Base-by-base conservation (phyloP, 2,113 vertebrate species). In the Salvelinus namaycush region DNA sequence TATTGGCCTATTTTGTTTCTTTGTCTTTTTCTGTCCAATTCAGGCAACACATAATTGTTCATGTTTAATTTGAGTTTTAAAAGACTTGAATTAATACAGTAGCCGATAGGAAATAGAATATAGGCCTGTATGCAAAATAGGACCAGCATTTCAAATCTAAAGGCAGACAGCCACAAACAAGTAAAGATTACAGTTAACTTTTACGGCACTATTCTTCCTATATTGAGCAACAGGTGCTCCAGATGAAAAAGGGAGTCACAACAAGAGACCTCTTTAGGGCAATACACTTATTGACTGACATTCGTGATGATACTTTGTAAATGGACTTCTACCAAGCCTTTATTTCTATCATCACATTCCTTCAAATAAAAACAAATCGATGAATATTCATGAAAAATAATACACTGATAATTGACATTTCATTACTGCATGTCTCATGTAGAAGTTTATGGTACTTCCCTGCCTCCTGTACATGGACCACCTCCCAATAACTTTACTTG, bases 211-310 rank as follows among this genome's bases (percentile, higher is more conserved):
- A 1, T 34, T 39, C 14, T 34, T 11, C 29, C 7, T 68, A 27
- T 18, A 31, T 57, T 20, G 18, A 68, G 66, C 66, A 39, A 68
- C 66, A 68, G 29, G 66, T 68, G 66, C 29, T 34, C 31, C n/a
- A 62, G 20, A 29, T 8, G 12, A 34, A 20, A 68, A 18, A 16
- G 12, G 1, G 39, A 44, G 65, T 67, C 65, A 14, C 27, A 68
- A 18, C 66, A 18, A 8, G 27, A 18, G 13, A 68, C 29, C 18
- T 29, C 26, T 29, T 16, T 29, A 4, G 4, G 4, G 13, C 26
- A 26, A 16, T 31, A 29, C 26, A 66, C 64, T 12, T 26, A 7
- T 29, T 27, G 9, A 14, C 8, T 5, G 11, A 22, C 9, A 64
- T 26, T 26, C 24, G 4, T 18, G 26, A 34, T 39, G 6, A 39